Percentiles rank a stretch among this genome's conserved stretches.
phyloP scores from a whole-genome alignment of 1,140 invertebrate species.

The Parasteatoda tepidariorum region DNA sequence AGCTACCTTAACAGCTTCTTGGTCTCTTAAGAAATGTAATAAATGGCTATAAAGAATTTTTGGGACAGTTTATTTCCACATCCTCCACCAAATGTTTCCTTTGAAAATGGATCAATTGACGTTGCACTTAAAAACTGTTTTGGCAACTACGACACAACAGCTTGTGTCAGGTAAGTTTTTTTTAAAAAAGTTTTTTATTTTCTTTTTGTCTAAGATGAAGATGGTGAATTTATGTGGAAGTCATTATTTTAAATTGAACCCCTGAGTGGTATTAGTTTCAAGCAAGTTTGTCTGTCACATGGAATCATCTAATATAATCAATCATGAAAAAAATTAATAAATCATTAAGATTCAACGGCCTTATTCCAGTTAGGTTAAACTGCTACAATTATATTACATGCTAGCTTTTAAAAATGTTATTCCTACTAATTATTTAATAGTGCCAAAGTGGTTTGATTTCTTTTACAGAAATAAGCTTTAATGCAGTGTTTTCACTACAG shows the following conservation, averaged over 20 bases:
- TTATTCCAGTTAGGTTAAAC: no score
- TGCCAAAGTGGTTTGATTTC: no score
- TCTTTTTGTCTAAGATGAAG: neutral
- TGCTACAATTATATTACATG: no score
- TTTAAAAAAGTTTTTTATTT: conserved; percentile 28
- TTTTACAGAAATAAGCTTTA: no score
- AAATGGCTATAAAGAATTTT: conserved; percentile 13
- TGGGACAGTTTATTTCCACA: conserved; percentile 29
- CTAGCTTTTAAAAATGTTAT: no score
- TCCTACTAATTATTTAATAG: no score
- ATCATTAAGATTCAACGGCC: no score
- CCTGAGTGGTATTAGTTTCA: neutral
- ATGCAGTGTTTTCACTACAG: no score
- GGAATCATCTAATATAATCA: no score
- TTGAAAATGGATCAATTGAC: conserved; percentile 71
- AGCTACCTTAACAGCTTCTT: no score
- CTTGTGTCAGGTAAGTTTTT: conserved; percentile 69
- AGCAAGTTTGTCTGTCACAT: no score
- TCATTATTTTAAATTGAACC: neutral
- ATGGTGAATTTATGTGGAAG: neutral
- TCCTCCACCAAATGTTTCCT: neutral
- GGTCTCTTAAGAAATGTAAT: neutral
- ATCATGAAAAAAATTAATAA: no score
- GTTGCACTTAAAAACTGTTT: conserved; percentile 71
- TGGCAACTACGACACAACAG: conserved; percentile 69